Evolutionary conservation across 2,888 invertebrate genomes (phyloP), one percentile per base, ranked within the genome.

Genomic region (Eupithecia subfuscata): DNA sequence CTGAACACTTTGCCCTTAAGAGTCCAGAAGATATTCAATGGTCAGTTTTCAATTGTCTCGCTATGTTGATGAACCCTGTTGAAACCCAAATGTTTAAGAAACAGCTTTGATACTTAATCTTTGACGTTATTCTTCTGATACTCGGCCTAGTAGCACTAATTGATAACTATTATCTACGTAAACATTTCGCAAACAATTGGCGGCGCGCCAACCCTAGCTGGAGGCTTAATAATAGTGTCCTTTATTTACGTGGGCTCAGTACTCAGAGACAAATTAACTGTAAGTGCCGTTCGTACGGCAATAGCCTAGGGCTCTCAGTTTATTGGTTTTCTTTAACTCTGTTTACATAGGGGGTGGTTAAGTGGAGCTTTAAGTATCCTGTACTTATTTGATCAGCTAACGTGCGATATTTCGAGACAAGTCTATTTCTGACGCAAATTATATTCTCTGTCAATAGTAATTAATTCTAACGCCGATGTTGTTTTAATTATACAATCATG

Each of bases 291-390:
- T 77, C 65, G 74, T 78, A 79, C 71, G 77, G 71, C 72, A 78
- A 68, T 74, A 75, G 69, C 65, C 69, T 56, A 71, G 64, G 43
- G 76, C 78, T 79, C 79, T 79, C 70, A 70, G 56, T 77, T 83
- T 82, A 83, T 85, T 84, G 79, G 80, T 83, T 84, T 83, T 78
- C 78, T 79, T 75, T 74, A 76, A 79, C 77, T 76, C 72, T 79
- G 79, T 78, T 80, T 79, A 78, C 73, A 72, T 52, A 60, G 65
- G 63, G n/a, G 70, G 73, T 14, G 70, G 70, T 68, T 74, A 68
- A 78, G 67, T 75, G 16, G 65, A 75, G 60, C 75, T 73, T 52
- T 67, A 14, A 56, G 34, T 22, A 60, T 52, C 70, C 37, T 14
- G 16, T 48, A 25, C 25, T 30, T 71, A 75, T 72, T 70, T 73